Evolutionary conservation across 2,888 invertebrate species (phyloP).

Genomic region (Holacanthella duospinosa): DNA sequence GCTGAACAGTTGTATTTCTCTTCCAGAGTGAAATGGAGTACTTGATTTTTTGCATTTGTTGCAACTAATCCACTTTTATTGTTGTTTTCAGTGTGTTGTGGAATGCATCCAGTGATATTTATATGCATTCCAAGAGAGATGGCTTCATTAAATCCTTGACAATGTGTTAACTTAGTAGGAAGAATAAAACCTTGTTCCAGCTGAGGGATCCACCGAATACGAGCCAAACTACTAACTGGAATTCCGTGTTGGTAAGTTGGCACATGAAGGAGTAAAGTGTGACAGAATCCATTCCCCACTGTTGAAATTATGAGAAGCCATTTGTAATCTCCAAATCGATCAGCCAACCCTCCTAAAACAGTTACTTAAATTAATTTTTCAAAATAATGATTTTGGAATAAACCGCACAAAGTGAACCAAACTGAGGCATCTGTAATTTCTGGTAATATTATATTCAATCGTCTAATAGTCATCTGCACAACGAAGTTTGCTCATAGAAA

Average conservation of each 20-base stretch:
- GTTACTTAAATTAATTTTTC: no score
- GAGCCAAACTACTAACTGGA: slow-evolving; percentile 41
- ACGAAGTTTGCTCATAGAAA: no score
- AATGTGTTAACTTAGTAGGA: slow-evolving; percentile 5
- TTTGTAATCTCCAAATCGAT: slow-evolving; percentile 77
- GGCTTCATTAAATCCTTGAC: background rate
- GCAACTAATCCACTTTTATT: background rate
- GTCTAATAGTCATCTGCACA: no score
- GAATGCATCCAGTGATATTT: background rate
- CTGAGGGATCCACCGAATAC: slow-evolving; percentile 11
- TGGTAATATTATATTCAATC: no score
- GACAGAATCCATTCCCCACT: slow-evolving; percentile 64
- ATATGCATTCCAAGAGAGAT: background rate
- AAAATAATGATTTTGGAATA: no score
- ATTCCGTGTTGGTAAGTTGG: slow-evolving; percentile 64
- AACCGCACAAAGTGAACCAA: background rate
- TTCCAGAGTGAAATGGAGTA: background rate
- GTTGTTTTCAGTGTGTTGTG: background rate
- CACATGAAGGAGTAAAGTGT: slow-evolving; percentile 65
- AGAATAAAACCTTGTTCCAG: slow-evolving; percentile 4
- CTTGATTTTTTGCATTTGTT: background rate
- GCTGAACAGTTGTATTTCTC: background rate
- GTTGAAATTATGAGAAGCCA: slow-evolving; percentile 67
- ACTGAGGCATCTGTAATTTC: no score
- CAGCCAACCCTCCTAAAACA: slow-evolving; percentile 64